Base-by-base conservation (phyloP, 2,888 invertebrate species). In the Ennomos quercinarius region DNA sequence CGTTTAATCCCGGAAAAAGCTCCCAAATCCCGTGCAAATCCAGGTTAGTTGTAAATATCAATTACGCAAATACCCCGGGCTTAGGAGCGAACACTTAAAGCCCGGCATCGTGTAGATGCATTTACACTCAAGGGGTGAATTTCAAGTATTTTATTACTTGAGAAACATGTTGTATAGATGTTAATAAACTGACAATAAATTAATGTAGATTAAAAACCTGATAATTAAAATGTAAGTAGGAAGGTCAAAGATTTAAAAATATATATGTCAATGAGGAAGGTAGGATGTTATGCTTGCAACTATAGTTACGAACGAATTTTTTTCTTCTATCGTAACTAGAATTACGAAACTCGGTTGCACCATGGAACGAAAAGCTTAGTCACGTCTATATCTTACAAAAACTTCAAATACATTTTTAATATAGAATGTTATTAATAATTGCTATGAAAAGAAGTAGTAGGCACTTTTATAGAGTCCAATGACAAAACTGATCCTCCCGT, bases 21-120 rank as follows among this genome's bases (percentile, higher is more conserved):
- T 79, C 81, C 78, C 74, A 27, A 61, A 61, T 61, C 60, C 60
- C 51, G 43, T 34, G 42, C 73, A 83, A 84, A 88, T 89, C 87
- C 90, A 89, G 89, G 92, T 91, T 91, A 91, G 89, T 89, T 83
- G 92, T 91, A 91, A 91, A 91, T 91, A 91, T 91, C 91, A 89
- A 91, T 91, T 91, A 91, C 91, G 86, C 82, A 87, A 89, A 91
- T 85, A 84, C 87, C 81, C 76, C 63, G 76, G 85, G 81, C 88
- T 88, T 86, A 78, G 79, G 76, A 72, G 79, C 77, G 68, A 70
- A 63, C 65, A 64, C 62, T 69, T 65, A 63, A 65, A 63, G 60
- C 62, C 61, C 48, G 59, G 59, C 59, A 59, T 55, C 59, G 67
- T 61, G 63, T 64, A 42, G 61, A 67, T 67, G 70, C 71, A 67